Evolutionary conservation across 1,140 invertebrate genomes (phyloP).

Genomic region (Drosophila simulans): DNA sequence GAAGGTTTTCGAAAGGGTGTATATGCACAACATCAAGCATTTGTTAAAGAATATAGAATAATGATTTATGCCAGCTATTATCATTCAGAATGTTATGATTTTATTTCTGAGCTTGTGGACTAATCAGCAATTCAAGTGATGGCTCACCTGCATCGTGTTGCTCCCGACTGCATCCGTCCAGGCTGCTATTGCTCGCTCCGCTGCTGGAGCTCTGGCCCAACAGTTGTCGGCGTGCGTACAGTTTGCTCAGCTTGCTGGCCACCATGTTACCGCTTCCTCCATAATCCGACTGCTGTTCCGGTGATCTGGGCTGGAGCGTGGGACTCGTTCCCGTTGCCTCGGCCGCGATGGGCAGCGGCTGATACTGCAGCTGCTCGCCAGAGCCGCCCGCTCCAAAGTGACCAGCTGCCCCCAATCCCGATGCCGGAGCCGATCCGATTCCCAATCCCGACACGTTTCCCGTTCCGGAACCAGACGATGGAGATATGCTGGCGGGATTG

Average conservation of each 20-base stretch:
- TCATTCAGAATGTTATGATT: neutral
- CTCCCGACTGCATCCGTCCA: constrained; percentile 49
- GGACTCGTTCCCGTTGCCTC: constrained; percentile 30
- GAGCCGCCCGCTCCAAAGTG: constrained; percentile 55
- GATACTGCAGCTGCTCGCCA: constrained; percentile 66
- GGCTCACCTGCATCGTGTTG: constrained; percentile 60
- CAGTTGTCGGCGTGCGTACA: constrained; percentile 69
- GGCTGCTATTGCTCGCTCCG: constrained; percentile 46
- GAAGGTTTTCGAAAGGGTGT: neutral
- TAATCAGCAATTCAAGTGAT: neutral
- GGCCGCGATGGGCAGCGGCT: constrained; percentile 61
- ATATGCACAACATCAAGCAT: too few relatives aligned
- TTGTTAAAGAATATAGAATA: too few relatives aligned
- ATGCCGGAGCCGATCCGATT: neutral
- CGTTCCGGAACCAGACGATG: constrained; percentile 7
- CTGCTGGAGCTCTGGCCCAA: constrained; percentile 54
- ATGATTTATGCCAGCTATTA: too few relatives aligned
- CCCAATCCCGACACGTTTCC: neutral
- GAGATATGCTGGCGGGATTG: constrained; percentile 8
- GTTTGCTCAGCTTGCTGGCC: constrained; percentile 72
- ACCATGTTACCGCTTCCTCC: constrained; percentile 19
- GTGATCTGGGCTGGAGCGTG: constrained; percentile 22
- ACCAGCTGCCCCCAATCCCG: constrained; percentile 41
- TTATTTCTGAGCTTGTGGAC: neutral
- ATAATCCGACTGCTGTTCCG: constrained; percentile 26